Evolutionary conservation across 2,113 vertebrate species (phyloP), one percentile per base, ranked within the genome.

Genomic region (Pelvicachromis taeniatus): DNA sequence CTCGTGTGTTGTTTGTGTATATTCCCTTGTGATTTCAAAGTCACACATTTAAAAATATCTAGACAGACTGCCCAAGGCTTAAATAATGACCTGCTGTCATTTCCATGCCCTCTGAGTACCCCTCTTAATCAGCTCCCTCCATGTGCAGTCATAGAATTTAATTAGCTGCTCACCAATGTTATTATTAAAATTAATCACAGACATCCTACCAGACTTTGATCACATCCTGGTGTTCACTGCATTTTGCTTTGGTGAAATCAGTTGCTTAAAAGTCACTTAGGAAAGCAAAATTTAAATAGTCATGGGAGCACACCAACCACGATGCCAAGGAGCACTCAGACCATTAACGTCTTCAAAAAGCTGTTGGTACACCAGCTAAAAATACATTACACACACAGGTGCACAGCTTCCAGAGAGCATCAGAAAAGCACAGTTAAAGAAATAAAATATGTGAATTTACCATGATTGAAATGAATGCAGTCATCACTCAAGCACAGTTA

Each of bases 131-230:
- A 92, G 83, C 70, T 58, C 59, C 82, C 77, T 88, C 73, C 84
- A 85, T 83, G 83, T 87, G 80, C 83, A 85, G 70, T 85, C 59
- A 77, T 85, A 83, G 80, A 85, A 93, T 87, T 93, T 92, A 93
- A 95, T 95, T 91, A 92, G 86, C 79, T 92, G 78, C 86, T 87
- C 83, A 86, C 75, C 78, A 87, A 87, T 75, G 85, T 84, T 92
- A 90, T 94, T 88, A 90, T 91, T 92, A 87, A 90, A 91, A 87
- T 81, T 88, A 92, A 91, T 93, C 82, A 87, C 79, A 89, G 83
- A 78, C 75, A 58, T 80, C 86, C 79, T 73, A 61, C 61, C 59
- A 82, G 81, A 86, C 58, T 80, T 61, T 81, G 79, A 89, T 82
- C 70, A 85, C 33, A 81, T 70, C 78, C n/a, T 33, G 23, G 70